Evolutionary conservation across 2,113 vertebrate species (phyloP), one percentile per base, ranked within the genome.

Genomic region (Arizona elegans): DNA sequence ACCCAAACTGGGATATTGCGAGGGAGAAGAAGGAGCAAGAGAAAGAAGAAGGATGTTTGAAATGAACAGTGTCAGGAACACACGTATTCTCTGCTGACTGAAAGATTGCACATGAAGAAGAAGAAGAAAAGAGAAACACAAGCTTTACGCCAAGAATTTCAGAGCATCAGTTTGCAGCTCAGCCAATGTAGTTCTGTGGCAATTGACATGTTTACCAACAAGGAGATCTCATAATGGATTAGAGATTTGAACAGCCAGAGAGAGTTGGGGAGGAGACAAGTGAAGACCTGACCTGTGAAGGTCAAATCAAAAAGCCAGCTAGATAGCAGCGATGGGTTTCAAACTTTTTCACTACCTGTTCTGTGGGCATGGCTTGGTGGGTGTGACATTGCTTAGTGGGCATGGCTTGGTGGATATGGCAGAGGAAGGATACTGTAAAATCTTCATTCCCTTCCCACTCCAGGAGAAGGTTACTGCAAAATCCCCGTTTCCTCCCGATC

Each of bases 181-280:
- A 75, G 70, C 15, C 70, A 38, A 8, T 19, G 15, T 75, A 33
- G 70, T 75, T 75, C n/a, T 75, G 70, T 33, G 70, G n/a, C n/a
- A 75, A 75, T 19, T 75, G n/a, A 75, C n/a, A 75, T 75, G n/a
- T 75, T 75, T 33, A 38, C n/a, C 70, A 75, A 75, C 12, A 38
- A 75, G 15, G 70, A 75, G n/a, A 33, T 75, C n/a, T 38, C n/a
- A 38, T n/a, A 75, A 38, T 38, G 70, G 70, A 75, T 75, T 19
- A 17, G n/a, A 15, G 15, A 19, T 75, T 75, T 75, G n/a, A 33
- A 38, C 6, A 75, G 70, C 15, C 29, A 70, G 65, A 13, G 65
- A 5, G n/a, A 0, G n/a, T 1, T 2, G 6, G n/a, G 6, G n/a
- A 6, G 15, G 13, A 75, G 70, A 75, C 6, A 75, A 75, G n/a